Conservation (phyloP, 2,797 vertebrate species). For the Triplophysa bombifrons region DNA sequence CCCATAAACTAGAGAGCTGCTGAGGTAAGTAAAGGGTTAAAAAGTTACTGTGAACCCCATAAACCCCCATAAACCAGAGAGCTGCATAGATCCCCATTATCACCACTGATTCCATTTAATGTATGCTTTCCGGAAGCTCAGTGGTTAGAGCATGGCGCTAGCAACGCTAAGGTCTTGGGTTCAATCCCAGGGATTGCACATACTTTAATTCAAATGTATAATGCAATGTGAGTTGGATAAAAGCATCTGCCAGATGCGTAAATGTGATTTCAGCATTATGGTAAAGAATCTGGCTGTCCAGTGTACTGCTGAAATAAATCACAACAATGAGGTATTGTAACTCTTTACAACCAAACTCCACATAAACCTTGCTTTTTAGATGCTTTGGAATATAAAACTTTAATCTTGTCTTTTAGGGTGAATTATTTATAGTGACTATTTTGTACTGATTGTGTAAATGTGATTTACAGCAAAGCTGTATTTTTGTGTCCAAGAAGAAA, state of each 20-base stretch:
- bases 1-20: not conserved
- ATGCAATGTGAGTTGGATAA: not conserved
- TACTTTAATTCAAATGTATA: no score
- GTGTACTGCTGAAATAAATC: slow-evolving; percentile 16
- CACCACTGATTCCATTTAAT: not conserved
- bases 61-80: not conserved
- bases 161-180: no score
- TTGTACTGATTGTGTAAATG: not conserved
- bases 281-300: slow-evolving; percentile 15
- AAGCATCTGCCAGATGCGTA: no score
- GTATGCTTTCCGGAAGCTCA: no score
- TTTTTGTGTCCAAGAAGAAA: not conserved
- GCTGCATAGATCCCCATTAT: not conserved
- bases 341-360: slow-evolving; percentile 1
- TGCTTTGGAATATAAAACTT: slow-evolving; percentile 1
- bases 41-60: not conserved
- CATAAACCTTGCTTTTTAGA: not conserved
- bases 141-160: no score
- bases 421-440: slow-evolving; percentile 10
- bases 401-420: not conserved
- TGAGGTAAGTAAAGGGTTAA: not conserved
- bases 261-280: slow-evolving; percentile 16
- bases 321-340: not conserved
- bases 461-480: not conserved
- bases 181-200: no score